Conservation (phyloP, 1,140 invertebrate genomes). For the Ips nitidus region DNA sequence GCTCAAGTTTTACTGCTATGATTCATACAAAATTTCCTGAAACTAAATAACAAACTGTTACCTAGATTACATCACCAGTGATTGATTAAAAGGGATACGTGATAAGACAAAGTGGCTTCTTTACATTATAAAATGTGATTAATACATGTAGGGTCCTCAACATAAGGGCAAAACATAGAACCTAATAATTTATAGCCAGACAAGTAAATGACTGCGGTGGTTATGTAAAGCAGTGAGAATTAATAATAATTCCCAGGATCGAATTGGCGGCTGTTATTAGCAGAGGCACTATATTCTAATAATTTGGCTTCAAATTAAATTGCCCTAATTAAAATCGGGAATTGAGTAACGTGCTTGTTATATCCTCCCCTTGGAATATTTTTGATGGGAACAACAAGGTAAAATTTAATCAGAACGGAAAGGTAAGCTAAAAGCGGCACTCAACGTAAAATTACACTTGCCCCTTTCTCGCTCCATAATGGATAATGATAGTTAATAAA, state of each 20-base stretch:
- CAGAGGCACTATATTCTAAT: conserved; percentile 27
- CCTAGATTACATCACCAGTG: too few relatives aligned
- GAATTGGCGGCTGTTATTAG: conserved; percentile 16
- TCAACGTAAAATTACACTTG: background rate
- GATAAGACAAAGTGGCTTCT: too few relatives aligned
- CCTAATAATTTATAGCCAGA: background rate
- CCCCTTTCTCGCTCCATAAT: background rate
- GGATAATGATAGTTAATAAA: conserved; percentile 16
- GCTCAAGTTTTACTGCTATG: too few relatives aligned
- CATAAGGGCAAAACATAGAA: too few relatives aligned
- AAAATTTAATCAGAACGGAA: too few relatives aligned
- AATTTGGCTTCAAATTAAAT: conserved; percentile 27
- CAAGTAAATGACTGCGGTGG: conserved; percentile 9
- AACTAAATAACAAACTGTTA: too few relatives aligned
- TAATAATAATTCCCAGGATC: conserved; percentile 24
- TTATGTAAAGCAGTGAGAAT: conserved; percentile 23
- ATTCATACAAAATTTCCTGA: too few relatives aligned
- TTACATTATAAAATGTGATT: too few relatives aligned
- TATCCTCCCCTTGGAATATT: background rate
- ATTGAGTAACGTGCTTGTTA: conserved; percentile 11
- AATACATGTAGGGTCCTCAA: too few relatives aligned
- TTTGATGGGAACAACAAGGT: too few relatives aligned
- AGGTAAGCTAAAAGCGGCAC: background rate
- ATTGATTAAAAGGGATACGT: too few relatives aligned
- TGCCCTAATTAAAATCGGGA: conserved; percentile 20